Conservation (phyloP, 2,888 invertebrate species). For the Dromius quadrimaculatus region DNA sequence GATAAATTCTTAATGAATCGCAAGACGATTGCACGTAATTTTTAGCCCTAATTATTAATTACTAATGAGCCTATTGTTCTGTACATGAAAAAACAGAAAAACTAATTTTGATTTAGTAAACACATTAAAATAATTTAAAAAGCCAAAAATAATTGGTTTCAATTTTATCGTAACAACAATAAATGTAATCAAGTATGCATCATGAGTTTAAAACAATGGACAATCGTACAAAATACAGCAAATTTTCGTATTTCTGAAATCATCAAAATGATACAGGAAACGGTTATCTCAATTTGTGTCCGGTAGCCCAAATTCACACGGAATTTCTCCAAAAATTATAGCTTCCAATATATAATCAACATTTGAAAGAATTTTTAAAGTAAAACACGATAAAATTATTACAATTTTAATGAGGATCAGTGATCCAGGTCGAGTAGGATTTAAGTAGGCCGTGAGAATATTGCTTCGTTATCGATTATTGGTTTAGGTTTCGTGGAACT, state of each 20-base stretch:
- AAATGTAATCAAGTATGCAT: neutral
- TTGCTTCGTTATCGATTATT: neutral
- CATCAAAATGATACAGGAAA: neutral
- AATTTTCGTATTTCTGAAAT: neutral
- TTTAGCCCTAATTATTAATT: neutral
- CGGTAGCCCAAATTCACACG: neutral
- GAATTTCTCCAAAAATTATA: neutral
- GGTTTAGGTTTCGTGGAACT: too few species aligned
- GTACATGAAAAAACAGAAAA: neutral
- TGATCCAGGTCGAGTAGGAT: neutral
- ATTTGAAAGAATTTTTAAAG: neutral
- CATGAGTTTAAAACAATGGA: conserved; percentile 9
- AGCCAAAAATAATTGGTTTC: neutral
- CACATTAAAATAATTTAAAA: neutral
- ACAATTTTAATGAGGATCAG: conserved; percentile 13
- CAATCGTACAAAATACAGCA: conserved; percentile 6
- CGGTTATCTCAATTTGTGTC: neutral
- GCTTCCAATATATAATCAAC: conserved; percentile 5
- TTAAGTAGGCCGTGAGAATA: conserved; percentile 26
- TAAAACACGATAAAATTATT: neutral
- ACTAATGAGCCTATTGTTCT: neutral
- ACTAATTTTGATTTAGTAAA: neutral
- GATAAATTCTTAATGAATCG: neutral
- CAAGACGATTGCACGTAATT: neutral
- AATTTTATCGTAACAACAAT: neutral